phyloP scores from a whole-genome alignment of 2,888 invertebrate genomes.

The Orchestes rusci region DNA sequence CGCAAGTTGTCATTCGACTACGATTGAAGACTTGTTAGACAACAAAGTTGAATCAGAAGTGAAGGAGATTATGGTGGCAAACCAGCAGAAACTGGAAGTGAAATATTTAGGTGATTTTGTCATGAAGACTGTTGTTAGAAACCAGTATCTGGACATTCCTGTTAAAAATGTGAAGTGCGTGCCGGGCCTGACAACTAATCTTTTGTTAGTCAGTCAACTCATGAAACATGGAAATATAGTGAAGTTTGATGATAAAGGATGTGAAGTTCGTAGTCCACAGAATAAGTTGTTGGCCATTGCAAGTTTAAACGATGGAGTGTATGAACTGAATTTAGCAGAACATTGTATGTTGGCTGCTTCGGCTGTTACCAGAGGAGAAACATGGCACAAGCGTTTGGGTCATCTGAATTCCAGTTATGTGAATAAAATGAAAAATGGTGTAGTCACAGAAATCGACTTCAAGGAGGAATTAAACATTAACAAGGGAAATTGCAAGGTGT shows the following conservation, averaged over 20 bases:
- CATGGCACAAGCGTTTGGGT: slow-evolving; percentile 23
- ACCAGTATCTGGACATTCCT: too few relatives aligned
- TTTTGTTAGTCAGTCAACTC: not conserved
- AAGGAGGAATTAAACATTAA: too few relatives aligned
- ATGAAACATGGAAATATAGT: not conserved
- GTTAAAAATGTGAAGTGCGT: too few relatives aligned
- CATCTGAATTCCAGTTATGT: slow-evolving; percentile 15
- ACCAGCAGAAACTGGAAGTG: too few relatives aligned
- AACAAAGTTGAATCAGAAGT: not conserved
- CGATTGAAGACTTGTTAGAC: not conserved
- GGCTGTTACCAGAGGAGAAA: not conserved
- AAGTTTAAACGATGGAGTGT: slow-evolving; percentile 1
- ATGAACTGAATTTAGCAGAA: slow-evolving; percentile 7
- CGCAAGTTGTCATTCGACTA: slow-evolving; percentile 1
- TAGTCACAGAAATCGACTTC: too few relatives aligned
- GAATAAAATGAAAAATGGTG: too few relatives aligned
- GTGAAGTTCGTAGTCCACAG: not conserved
- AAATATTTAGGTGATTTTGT: too few relatives aligned
- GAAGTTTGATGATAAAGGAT: too few relatives aligned
- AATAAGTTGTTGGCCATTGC: not conserved
- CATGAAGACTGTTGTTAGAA: too few relatives aligned
- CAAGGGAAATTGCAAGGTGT: too few relatives aligned
- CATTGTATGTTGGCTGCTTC: not conserved
- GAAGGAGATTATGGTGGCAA: too few relatives aligned
- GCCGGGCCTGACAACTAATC: too few relatives aligned